A percentile compares a stretch with the other conserved stretches of the same genome.
Conservation (phyloP, 2,113 vertebrate genomes). For the Burhinus bistriatus region DNA sequence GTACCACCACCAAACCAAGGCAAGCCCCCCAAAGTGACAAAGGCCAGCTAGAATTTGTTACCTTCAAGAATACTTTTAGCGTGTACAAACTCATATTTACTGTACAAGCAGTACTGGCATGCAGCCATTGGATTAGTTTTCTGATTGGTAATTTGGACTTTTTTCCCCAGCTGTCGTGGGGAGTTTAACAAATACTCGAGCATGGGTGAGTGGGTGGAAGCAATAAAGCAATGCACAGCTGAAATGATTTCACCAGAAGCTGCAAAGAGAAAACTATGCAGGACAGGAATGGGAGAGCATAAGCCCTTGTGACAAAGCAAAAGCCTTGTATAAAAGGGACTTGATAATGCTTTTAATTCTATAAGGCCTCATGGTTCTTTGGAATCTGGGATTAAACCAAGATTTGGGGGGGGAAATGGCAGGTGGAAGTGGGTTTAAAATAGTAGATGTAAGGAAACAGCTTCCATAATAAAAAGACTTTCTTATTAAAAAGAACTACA, state of each 20-base stretch:
- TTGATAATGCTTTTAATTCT: slow-evolving; percentile 7
- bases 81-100: not conserved
- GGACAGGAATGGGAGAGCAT: not conserved
- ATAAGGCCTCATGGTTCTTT: not conserved
- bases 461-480: not conserved
- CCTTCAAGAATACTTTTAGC: not conserved
- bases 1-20: not conserved
- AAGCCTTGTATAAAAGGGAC: not conserved
- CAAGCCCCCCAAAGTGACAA: not conserved
- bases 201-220: slow-evolving; percentile 24
- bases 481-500: not conserved
- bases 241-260: slow-evolving; percentile 23
- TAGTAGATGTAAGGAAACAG: not conserved
- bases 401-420: not conserved
- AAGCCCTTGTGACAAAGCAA: slow-evolving; percentile 13
- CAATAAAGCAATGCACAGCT: slow-evolving; percentile 35
- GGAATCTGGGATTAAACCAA: not conserved
- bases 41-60: not conserved
- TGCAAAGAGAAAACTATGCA: not conserved
- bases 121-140: slow-evolving; percentile 7
- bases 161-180: slow-evolving; percentile 11
- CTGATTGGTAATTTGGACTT: slow-evolving; percentile 23
- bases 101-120: not conserved
- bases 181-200: slow-evolving; percentile 6
- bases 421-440: not conserved